phyloP scores from a whole-genome alignment of 2,113 vertebrate genomes.

The Lasiurus cinereus region DNA sequence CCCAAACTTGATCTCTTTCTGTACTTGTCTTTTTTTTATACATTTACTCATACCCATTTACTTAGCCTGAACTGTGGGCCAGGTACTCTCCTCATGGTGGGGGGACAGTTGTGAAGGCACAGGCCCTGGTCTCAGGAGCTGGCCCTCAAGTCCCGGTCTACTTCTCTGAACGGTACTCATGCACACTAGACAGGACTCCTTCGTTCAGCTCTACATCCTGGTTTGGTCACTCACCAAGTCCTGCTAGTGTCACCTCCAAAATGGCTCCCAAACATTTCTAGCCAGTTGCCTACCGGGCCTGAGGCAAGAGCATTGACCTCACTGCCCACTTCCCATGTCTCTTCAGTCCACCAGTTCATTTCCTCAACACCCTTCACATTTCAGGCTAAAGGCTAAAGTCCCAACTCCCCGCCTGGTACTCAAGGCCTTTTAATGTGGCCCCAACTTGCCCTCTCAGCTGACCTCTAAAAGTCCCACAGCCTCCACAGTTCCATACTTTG shows the following conservation, averaged over 20 bases:
- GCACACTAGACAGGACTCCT: not conserved
- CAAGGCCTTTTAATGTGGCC: not conserved
- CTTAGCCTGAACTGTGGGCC: not conserved
- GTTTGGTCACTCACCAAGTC: not conserved
- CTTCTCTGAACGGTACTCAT: not conserved
- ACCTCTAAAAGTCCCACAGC: not conserved
- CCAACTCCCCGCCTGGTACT: not conserved
- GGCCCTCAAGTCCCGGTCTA: not conserved
- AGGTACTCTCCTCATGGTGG: accelerated
- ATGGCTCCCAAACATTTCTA: not conserved
- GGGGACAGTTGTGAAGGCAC: too few relatives aligned
- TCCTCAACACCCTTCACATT: not conserved
- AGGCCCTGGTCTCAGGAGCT: not conserved
- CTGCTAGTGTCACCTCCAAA: not conserved
- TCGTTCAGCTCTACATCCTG: not conserved
- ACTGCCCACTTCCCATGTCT: not conserved
- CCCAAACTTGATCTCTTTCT: not conserved
- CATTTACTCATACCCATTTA: not conserved
- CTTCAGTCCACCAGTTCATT: too few relatives aligned
- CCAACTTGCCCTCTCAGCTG: not conserved
- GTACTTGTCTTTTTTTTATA: not conserved
- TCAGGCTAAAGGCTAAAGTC: not conserved
- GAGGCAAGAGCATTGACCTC: not conserved
- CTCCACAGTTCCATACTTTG: not conserved
- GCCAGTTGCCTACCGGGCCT: not conserved